Evolutionary conservation across 23 tunicate genomes (phyloP), one percentile per base, ranked within the genome.

Genomic region (Halocynthia aurantium): DNA sequence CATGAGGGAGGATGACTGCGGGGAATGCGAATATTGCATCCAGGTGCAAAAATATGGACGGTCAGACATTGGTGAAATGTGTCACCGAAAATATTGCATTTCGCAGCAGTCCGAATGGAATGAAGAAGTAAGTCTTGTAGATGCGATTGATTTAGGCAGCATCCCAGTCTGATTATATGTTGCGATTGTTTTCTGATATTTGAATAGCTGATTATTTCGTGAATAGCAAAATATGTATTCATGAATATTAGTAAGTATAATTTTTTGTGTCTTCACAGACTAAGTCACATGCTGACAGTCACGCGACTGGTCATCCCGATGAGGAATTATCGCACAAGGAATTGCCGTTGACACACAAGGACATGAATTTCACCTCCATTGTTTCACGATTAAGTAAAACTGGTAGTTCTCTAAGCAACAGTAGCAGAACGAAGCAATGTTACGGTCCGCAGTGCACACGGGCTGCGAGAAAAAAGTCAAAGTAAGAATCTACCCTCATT

Each of bases 401-500:
- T 31, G 44, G 4, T 31, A 31, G 44, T 31, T 31, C 44, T 31
- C 44, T 0, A 31, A 31, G 44, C 44, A 31, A 0, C 44, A 31
- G 44, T 4, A 31, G 44, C 44, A 31, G 44, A 31, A 31, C 44
- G 44, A 70, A 71, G 44, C 97, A 90, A 77, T 90, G 97, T 62
- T 66, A 76, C 57, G 97, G 97, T 7, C 90, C 86, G 22, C 84
- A 77, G 0, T 90, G 97, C 76, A 77, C 77, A 53, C 64, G 67
- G 22, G 75, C 86, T 52, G 97, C 97, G 22, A 12, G 50, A 21
- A 66, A 80, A 40, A 58, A 80, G n/a, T 90, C 97, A 18, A 90
- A 90, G 97, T 90, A 81, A 62, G 81, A 31, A 31, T 31, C 2
- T 31, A 31, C 44, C 4, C 44, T 31, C 44, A 31, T 31, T 31